Evolutionary conservation across 2,797 vertebrate species (phyloP), one percentile per base, ranked within the genome.

Genomic region (Macropodus opercularis): DNA sequence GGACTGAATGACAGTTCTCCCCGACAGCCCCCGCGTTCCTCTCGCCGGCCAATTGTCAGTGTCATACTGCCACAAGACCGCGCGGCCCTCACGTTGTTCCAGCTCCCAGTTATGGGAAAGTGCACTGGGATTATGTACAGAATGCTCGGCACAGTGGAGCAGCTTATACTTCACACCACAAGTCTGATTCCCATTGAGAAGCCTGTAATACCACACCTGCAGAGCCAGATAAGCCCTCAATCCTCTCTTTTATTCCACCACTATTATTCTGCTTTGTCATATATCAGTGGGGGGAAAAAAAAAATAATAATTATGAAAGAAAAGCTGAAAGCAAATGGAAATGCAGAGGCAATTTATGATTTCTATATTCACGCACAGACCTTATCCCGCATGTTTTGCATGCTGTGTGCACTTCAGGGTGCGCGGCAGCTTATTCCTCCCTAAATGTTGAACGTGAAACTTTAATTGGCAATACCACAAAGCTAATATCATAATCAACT

Each of bases 201-300:
- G 73, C 43, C 77, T 70, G 79, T 77, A 85, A 85, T 81, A 64
- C 75, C 65, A 69, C 77, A 85, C 80, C 85, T 87, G 82, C 80
- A 76, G 67, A 70, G 79, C 53, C 23, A 72, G 85, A 87, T 87
- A 84, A 87, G 75, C 79, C 69, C 35, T 63, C 70, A 80, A 76
- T 75, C 76, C 84, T 73, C 23, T 51, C 52, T 71, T 80, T 84
- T 79, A 77, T 83, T 75, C 75, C 50, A 49, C 41, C 51, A 55
- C 57, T 54, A 72, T 83, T 81, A 79, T 84, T 71, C 67, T 58
- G 21, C 47, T 73, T 56, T 40, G 41, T 70, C 64, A 71, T 69
- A 83, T 69, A 75, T 76, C 31, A 57, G 56, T 32, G 15, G 23
- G 73, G 15, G 23, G 73, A 67, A 61, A 68, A 18, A 15, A 38